phyloP scores from a whole-genome alignment of 2,113 vertebrate species.

The Daubentonia madagascariensis region DNA sequence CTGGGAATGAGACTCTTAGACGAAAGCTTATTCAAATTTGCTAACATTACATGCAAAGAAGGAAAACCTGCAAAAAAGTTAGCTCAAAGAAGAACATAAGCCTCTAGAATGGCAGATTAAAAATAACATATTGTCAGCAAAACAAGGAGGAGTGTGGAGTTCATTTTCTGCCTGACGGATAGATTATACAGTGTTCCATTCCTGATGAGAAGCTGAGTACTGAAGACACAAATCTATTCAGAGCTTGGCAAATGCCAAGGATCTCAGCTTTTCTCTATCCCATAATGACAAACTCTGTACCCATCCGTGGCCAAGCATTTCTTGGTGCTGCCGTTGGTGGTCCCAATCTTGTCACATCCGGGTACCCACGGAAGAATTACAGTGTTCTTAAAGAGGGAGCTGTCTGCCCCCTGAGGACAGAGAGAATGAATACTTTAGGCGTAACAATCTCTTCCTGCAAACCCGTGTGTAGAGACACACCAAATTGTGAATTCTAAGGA shows the following conservation, averaged over 20 bases:
- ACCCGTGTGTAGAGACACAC: neutral
- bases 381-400: neutral
- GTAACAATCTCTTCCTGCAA: rapidly evolving
- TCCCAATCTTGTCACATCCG: rapidly evolving
- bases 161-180: neutral
- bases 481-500: neutral
- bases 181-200: rapidly evolving
- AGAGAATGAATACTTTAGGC: neutral
- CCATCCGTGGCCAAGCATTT: neutral
- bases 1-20: neutral
- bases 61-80: neutral
- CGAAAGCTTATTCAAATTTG: neutral
- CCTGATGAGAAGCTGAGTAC: neutral
- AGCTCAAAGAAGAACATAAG: neutral
- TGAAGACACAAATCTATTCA: neutral
- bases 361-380: rapidly evolving
- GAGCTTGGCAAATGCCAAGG: rapidly evolving
- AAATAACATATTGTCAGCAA: neutral
- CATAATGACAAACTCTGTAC: rapidly evolving
- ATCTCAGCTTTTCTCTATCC: neutral
- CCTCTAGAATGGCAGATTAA: neutral
- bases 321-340: rapidly evolving
- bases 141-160: neutral
- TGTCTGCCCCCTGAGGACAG: too few species aligned
- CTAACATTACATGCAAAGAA: neutral